These are phyloP conservation scores for Dicaeum eximium DNA, from an alignment of 2,113 vertebrate genomes.

Conservation along the genomic window DNA sequence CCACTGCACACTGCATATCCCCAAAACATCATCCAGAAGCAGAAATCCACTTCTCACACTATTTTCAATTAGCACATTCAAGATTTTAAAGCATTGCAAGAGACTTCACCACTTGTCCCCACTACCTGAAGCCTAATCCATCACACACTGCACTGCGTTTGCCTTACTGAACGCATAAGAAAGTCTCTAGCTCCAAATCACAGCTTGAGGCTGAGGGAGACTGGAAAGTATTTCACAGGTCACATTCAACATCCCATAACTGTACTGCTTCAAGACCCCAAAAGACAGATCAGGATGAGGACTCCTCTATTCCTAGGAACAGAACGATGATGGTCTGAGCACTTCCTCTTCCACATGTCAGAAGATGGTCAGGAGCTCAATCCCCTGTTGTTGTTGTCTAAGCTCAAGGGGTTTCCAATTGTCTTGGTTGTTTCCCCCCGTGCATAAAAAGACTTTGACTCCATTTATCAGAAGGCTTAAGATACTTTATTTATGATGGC, in stretches of 20 bases:
- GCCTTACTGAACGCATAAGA: neutral
- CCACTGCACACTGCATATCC: neutral
- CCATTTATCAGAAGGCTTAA: too few species aligned
- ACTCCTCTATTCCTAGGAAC: neutral
- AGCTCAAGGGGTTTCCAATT: too few species aligned
- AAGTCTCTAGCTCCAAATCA: neutral
- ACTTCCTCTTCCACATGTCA: neutral
- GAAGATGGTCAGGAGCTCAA: neutral
- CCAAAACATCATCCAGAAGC: neutral
- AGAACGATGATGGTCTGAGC: neutral
- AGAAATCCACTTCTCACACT: neutral
- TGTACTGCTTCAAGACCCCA: neutral
- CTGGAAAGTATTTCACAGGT: neutral
- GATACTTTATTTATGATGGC: too few species aligned
- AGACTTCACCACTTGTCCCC: neutral
- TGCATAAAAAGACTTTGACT: too few species aligned
- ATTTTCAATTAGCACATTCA: neutral
- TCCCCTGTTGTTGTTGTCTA: too few species aligned
- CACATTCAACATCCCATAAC: accelerated
- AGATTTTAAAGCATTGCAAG: neutral
- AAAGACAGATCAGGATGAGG: neutral
- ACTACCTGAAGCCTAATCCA: neutral
- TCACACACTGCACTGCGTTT: neutral
- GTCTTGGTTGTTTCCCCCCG: too few species aligned
- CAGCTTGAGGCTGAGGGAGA: neutral